These are phyloP conservation scores for Lanius ludovicianus DNA, from an alignment of 2,113 vertebrate genomes.

Conservation along the genomic window DNA sequence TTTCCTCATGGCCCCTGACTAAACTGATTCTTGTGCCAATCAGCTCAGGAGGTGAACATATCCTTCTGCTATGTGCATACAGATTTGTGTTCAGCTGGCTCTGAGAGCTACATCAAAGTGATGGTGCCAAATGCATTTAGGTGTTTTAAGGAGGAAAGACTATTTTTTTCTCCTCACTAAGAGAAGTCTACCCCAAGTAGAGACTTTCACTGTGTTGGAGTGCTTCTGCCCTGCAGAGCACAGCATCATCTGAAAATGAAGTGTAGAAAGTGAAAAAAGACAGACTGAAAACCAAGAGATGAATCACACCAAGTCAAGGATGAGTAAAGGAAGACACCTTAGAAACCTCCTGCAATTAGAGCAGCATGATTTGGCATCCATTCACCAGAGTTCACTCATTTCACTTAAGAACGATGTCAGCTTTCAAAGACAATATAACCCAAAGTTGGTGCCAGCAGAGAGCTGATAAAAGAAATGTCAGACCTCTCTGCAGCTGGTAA, in stretches of 20 bases:
- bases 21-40: neutral
- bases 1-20: neutral
- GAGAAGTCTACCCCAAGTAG: neutral
- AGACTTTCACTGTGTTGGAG: neutral
- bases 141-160: neutral
- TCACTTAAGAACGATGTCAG: neutral
- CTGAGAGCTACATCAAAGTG: neutral
- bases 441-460: neutral
- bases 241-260: neutral
- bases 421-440: neutral
- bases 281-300: neutral
- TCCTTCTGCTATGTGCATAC: neutral
- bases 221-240: neutral
- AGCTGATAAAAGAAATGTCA: neutral
- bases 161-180: neutral
- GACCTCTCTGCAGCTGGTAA: neutral
- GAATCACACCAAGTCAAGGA: neutral
- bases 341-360: neutral
- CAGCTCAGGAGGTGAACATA: neutral
- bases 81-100: neutral
- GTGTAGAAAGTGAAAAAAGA: neutral
- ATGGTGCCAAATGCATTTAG: neutral
- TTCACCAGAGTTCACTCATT: neutral
- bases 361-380: neutral
- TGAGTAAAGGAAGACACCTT: neutral